A percentile compares a stretch with the other conserved stretches of the same genome.
Conservation (phyloP, 2,797 vertebrate genomes). For the Enteromius thamalakanensis region DNA sequence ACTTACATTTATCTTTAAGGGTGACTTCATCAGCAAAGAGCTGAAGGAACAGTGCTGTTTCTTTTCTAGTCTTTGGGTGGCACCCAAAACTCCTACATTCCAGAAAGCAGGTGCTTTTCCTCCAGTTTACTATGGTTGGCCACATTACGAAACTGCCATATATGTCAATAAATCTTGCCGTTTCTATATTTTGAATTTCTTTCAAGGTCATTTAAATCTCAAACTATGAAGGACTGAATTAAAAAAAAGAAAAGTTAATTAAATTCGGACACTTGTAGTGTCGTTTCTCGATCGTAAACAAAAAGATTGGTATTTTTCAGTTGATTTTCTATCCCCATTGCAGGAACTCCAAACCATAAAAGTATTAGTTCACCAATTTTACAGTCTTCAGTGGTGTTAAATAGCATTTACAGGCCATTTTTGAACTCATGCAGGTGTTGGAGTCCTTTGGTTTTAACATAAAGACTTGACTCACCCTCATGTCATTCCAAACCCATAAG, state of each 20-base stretch:
- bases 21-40: constrained; percentile 30
- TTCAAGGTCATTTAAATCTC: neutral
- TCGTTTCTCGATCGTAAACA: neutral
- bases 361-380: neutral
- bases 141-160: neutral
- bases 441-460: no score
- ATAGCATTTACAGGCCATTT: no score
- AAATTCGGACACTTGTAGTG: neutral
- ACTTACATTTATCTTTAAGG: constrained; percentile 18
- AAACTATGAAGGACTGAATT: neutral
- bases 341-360: constrained; percentile 2
- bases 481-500: neutral
- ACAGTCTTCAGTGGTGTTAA: no score
- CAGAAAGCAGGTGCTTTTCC: constrained; percentile 22
- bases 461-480: neutral
- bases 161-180: neutral
- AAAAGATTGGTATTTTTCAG: neutral
- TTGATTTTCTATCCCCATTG: neutral
- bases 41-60: constrained; percentile 28
- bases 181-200: neutral
- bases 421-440: no score
- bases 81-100: constrained; percentile 32
- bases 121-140: neutral
- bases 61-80: constrained; percentile 33
- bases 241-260: neutral